phyloP scores from a whole-genome alignment of 1,140 invertebrate genomes.

The Drosophila chauvacae region DNA sequence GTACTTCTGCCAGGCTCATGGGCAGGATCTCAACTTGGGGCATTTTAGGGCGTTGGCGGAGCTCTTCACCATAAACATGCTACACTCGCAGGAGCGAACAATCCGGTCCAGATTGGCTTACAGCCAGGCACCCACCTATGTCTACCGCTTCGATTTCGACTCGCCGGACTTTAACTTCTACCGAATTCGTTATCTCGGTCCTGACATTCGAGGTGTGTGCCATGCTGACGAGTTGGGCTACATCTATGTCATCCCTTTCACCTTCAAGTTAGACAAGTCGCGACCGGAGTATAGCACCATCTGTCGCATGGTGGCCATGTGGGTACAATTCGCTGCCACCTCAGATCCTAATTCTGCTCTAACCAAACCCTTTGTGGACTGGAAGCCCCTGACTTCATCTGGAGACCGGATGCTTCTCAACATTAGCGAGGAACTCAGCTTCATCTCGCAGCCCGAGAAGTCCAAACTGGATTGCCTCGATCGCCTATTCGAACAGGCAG shows the following conservation, averaged over 20 bases:
- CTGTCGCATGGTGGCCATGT: slow-evolving; percentile 84
- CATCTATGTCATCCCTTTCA: slow-evolving; percentile 85
- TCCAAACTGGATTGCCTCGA: slow-evolving; percentile 64
- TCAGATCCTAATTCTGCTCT: slow-evolving; percentile 76
- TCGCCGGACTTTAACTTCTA: slow-evolving; percentile 72
- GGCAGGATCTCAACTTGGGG: slow-evolving; percentile 4
- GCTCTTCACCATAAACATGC: slow-evolving; percentile 54
- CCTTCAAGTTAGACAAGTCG: slow-evolving; percentile 76
- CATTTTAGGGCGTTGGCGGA: background rate
- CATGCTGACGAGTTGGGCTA: slow-evolving; percentile 88
- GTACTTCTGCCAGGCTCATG: slow-evolving; percentile 25
- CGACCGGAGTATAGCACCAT: slow-evolving; percentile 75
- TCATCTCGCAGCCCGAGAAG: slow-evolving; percentile 78
- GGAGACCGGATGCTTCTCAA: slow-evolving; percentile 77
- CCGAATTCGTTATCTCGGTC: slow-evolving; percentile 52
- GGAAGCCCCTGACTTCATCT: slow-evolving; percentile 74
- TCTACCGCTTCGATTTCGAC: slow-evolving; percentile 85
- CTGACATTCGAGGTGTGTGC: slow-evolving; percentile 82
- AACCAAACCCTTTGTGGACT: slow-evolving; percentile 54
- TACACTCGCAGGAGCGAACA: slow-evolving; percentile 73
- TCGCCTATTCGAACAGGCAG: slow-evolving; percentile 38
- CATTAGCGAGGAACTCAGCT: slow-evolving; percentile 76
- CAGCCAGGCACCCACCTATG: slow-evolving; percentile 77
- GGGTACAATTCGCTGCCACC: slow-evolving; percentile 79
- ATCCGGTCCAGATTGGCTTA: slow-evolving; percentile 67